Percentiles rank a stretch among this genome's conserved stretches.
Conservation (phyloP, 2,888 invertebrate genomes). For the Caenorhabditis sulstoni region DNA sequence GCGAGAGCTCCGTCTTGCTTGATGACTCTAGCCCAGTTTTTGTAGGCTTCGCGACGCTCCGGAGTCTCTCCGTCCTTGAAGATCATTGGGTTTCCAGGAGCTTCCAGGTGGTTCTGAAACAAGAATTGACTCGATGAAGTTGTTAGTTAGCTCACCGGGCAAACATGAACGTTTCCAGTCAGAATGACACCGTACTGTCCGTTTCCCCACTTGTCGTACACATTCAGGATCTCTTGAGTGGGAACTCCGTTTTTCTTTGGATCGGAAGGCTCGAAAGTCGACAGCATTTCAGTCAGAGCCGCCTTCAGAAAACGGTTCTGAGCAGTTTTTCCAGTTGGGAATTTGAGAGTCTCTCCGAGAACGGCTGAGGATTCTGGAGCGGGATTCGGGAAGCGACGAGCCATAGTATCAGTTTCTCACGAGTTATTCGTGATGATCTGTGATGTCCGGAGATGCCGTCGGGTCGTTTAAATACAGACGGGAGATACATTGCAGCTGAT, state of each 20-base stretch:
- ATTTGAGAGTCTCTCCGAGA: conserved; percentile 46
- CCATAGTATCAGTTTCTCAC: conserved; percentile 23
- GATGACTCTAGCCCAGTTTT: conserved; percentile 45
- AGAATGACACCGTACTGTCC: conserved; percentile 71
- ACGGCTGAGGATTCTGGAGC: conserved; percentile 20
- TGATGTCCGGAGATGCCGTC: background rate
- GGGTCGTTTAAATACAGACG: background rate
- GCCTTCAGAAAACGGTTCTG: conserved; percentile 62
- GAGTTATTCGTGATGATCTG: too few relatives aligned
- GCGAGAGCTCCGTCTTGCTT: conserved; percentile 66
- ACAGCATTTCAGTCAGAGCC: conserved; percentile 45
- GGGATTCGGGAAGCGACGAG: conserved; percentile 32
- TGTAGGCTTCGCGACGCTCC: conserved; percentile 31
- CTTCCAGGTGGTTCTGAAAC: conserved; percentile 60
- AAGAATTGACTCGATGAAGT: background rate
- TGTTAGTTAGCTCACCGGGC: conserved; percentile 32
- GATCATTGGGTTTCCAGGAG: conserved; percentile 57
- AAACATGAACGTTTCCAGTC: conserved; percentile 66
- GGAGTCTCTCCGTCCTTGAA: conserved; percentile 53
- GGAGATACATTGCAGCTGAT: background rate
- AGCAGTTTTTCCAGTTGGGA: conserved; percentile 50
- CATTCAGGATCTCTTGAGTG: conserved; percentile 58
- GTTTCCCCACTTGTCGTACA: conserved; percentile 72
- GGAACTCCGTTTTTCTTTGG: conserved; percentile 63
- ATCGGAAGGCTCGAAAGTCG: conserved; percentile 36